Percentiles rank a stretch among this genome's conserved stretches.
Evolutionary conservation across 2,797 vertebrate genomes (phyloP).

Genomic region (Simalia tracyae): DNA sequence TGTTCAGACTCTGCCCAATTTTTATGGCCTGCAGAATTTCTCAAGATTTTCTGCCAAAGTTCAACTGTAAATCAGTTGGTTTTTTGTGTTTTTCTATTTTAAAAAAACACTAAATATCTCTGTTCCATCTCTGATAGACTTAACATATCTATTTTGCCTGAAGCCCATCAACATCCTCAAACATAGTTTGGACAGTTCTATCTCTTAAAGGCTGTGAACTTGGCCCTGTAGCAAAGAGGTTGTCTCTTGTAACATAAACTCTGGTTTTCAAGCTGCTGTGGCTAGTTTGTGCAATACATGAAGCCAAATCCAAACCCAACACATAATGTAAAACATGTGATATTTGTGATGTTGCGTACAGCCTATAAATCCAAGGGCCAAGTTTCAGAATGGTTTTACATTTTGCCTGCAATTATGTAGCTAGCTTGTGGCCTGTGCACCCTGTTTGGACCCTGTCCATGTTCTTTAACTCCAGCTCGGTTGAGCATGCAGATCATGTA

Average conservation of each 20-base stretch:
- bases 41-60: not conserved
- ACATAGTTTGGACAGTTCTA: not conserved
- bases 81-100: not conserved
- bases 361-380: not conserved
- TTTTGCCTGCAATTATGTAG: not conserved
- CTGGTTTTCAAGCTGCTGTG: not conserved
- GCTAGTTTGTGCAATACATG: not conserved
- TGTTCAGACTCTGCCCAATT: not conserved
- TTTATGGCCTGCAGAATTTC: not conserved
- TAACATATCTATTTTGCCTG: not conserved
- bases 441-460: too few species aligned
- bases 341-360: not conserved
- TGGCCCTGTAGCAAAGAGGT: not conserved
- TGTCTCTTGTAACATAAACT: not conserved
- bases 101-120: not conserved
- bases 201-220: not conserved
- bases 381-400: not conserved
- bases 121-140: not conserved
- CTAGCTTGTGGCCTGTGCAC: not conserved
- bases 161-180: not conserved
- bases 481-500: too few species aligned
- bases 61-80: not conserved
- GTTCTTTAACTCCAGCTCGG: not conserved
- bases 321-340: not conserved
- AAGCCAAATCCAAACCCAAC: not conserved